Percentiles rank a stretch among this genome's conserved stretches.
These are phyloP conservation scores for Osmerus mordax DNA, from an alignment of 2,113 vertebrate genomes.

Conservation along the genomic window DNA sequence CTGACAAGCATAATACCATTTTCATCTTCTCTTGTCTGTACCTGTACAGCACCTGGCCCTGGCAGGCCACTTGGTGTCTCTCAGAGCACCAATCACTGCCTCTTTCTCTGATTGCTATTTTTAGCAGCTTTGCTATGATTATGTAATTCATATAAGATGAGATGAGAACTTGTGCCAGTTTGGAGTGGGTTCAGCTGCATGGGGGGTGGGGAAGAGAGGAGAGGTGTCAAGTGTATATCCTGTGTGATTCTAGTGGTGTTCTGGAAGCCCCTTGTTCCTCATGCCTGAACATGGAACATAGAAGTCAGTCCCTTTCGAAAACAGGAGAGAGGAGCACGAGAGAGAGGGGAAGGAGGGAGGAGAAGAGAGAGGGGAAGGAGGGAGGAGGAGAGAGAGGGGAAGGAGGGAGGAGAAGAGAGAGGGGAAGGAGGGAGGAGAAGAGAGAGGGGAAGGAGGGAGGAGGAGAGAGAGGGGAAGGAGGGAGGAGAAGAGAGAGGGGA, in stretches of 20 bases:
- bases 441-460: too few relatives aligned
- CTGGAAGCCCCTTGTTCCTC: too few relatives aligned
- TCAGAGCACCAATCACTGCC: conserved; percentile 46
- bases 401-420: background rate
- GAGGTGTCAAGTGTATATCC: background rate
- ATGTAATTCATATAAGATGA: conserved; percentile 65
- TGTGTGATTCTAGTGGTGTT: too few relatives aligned
- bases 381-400: background rate
- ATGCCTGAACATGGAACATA: too few relatives aligned
- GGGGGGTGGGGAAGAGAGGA: background rate
- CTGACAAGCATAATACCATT: too few relatives aligned
- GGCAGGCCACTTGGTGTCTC: conserved; percentile 39
- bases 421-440: too few relatives aligned
- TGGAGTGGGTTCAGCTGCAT: conserved; percentile 10
- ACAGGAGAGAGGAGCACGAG: background rate
- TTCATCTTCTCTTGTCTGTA: too few relatives aligned
- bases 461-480: background rate
- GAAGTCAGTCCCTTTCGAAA: too few relatives aligned
- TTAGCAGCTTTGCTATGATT: conserved; percentile 60
- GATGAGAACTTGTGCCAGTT: conserved; percentile 52
- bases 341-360: conserved; percentile 8
- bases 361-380: background rate
- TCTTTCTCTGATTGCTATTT: conserved; percentile 57
- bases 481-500: conserved; percentile 1
- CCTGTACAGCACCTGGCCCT: conserved; percentile 16